Evolutionary conservation across 2,113 vertebrate species (phyloP).

Genomic region (Perca schrenkii): DNA sequence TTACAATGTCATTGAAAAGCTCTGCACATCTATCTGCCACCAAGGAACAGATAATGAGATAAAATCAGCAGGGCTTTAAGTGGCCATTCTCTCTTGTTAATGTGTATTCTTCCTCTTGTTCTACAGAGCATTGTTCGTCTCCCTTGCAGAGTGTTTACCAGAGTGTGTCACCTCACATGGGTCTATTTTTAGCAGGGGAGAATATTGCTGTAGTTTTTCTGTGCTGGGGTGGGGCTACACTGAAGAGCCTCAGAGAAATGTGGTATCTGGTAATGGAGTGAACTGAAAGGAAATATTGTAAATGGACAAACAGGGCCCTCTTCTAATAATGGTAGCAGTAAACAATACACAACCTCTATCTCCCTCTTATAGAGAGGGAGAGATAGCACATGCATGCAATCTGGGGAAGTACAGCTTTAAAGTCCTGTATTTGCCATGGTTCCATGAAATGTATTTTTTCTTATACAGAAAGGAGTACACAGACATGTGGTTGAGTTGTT

Average conservation of each 20-base stretch:
- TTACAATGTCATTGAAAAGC: conserved; percentile 41
- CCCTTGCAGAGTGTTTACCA: conserved; percentile 65
- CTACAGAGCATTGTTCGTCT: conserved; percentile 49
- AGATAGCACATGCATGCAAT: conserved; percentile 9
- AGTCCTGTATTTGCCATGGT: background rate
- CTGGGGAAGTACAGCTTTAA: background rate
- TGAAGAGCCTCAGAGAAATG: conserved; percentile 57
- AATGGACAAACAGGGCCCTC: conserved; percentile 24
- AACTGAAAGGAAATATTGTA: conserved; percentile 42
- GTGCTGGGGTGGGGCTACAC: conserved; percentile 41
- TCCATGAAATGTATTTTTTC: conserved; percentile 11
- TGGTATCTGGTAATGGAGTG: conserved; percentile 35
- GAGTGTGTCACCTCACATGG: conserved; percentile 78
- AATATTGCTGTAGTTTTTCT: conserved; percentile 55
- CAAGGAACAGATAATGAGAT: conserved; percentile 49
- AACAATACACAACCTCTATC: conserved; percentile 7
- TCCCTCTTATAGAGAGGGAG: conserved; percentile 17
- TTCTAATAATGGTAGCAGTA: conserved; percentile 35
- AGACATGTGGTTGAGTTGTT: conserved; percentile 37
- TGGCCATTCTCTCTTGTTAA: conserved; percentile 20
- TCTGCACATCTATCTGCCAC: conserved; percentile 13
- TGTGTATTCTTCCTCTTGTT: conserved; percentile 43
- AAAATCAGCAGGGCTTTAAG: conserved; percentile 39
- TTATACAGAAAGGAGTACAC: background rate
- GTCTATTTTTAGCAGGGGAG: conserved; percentile 78